Evolutionary conservation across 2,888 invertebrate genomes (phyloP), one percentile per base, ranked within the genome.

Genomic region (Theretra japonica): DNA sequence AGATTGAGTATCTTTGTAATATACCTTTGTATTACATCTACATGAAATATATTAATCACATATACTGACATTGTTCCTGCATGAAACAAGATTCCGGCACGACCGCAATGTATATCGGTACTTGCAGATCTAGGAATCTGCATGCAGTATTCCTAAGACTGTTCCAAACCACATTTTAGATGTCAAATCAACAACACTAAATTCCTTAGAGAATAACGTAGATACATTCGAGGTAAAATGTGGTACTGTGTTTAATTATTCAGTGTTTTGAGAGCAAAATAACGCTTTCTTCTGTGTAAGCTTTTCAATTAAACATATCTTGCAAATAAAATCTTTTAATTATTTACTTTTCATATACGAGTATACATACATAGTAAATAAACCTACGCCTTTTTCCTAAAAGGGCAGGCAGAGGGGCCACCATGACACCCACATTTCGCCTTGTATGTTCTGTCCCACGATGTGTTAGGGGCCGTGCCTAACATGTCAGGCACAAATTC

Each of bases 61-160:
- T 30, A 62, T 48, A 17, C 17, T 48, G 41, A 41, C 41, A 65
- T 48, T 65, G 48, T 65, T 65, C 65, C 23, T 48, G 23, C 5
- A 33, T 33, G 48, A 41, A n/a, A 21, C 65, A 48, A 65, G 48
- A 65, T 65, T 65, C 65, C 65, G 41, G 5, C 65, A 41, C 41
- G 65, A 65, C 41, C 65, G 23, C 65, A 65, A 65, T 65, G n/a
- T 65, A 48, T 65, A 65, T 48, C 65, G 48, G 23, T 48, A 23
- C 11, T 23, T 62, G 62, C 62, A 48, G 65, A 65, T 65, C 65
- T 48, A 62, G 62, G 41, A 33, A 62, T 62, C 62, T 62, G 62
- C 62, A 41, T 62, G 65, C 33, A 62, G 33, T 65, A 23, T 23
- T 65, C 65, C 41, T 65, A 23, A 48, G 65, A 23, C 65, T 41